Conservation (phyloP, 2,888 invertebrate genomes). For the Tetragonisca angustula region DNA sequence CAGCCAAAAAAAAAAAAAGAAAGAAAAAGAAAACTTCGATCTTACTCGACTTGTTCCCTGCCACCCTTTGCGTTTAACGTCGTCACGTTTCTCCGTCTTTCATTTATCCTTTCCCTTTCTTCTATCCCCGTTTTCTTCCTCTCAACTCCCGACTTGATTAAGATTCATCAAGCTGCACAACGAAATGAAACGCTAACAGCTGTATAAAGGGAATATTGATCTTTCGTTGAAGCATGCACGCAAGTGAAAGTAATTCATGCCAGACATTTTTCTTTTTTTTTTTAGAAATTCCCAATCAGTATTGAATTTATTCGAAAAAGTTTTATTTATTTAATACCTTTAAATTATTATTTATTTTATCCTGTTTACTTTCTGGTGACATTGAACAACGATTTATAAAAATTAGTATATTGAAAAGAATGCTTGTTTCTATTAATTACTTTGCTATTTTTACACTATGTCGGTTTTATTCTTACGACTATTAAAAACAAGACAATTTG, state of each 20-base stretch:
- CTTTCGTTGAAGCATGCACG: slow-evolving; percentile 6
- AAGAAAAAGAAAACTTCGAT: slow-evolving; percentile 52
- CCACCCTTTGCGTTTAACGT: slow-evolving; percentile 41
- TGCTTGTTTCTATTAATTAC: background rate
- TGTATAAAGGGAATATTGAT: slow-evolving; percentile 42
- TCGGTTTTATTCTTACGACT: background rate
- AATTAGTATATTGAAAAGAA: background rate
- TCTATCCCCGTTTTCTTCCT: slow-evolving; percentile 3
- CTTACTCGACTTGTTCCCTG: slow-evolving; percentile 22
- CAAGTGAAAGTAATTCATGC: slow-evolving; percentile 17
- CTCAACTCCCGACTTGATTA: slow-evolving; percentile 38
- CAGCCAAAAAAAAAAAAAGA: slow-evolving; percentile 43
- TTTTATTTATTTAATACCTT: background rate
- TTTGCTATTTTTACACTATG: background rate
- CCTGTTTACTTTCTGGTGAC: background rate
- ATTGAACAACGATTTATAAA: background rate
- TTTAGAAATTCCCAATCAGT: background rate
- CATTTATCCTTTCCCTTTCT: background rate
- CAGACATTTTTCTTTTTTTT: background rate
- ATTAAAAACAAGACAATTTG: too few species aligned
- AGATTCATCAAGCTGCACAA: slow-evolving; percentile 43
- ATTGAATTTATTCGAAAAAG: background rate
- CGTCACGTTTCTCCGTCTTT: slow-evolving; percentile 13
- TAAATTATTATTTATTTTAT: too few species aligned
- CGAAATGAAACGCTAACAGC: slow-evolving; percentile 30